Evolutionary conservation across 1,140 invertebrate species (phyloP).

Genomic region (Agrilus planipennis): DNA sequence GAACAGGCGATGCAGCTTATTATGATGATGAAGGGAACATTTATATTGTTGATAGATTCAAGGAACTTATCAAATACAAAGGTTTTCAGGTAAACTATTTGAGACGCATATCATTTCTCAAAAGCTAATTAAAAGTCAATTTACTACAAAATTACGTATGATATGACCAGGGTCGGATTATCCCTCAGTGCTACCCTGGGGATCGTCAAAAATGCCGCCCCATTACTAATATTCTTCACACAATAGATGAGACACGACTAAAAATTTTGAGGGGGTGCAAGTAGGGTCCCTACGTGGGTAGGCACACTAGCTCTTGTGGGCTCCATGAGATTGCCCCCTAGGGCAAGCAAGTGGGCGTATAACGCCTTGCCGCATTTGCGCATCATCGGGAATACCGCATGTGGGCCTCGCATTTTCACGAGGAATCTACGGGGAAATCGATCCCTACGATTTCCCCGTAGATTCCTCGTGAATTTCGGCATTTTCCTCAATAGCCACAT

Average conservation of each 20-base stretch:
- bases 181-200: no score
- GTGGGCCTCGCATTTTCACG: no score
- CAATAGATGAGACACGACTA: background rate
- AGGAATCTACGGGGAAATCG: no score
- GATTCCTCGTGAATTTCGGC: no score
- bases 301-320: no score
- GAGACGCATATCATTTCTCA: constrained; percentile 10
- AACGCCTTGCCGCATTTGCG: no score
- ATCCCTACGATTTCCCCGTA: no score
- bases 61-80: constrained; percentile 79
- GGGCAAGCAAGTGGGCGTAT: no score
- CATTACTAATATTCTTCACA: background rate
- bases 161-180: background rate
- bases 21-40: constrained; percentile 50
- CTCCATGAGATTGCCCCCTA: no score
- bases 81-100: constrained; percentile 49
- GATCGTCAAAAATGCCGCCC: no score
- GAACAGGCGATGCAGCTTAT: constrained; percentile 63
- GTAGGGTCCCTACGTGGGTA: no score
- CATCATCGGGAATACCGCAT: no score
- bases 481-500: background rate
- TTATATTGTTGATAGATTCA: constrained; percentile 63
- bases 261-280: background rate
- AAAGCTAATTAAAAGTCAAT: background rate
- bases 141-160: background rate